These are phyloP conservation scores for Acanthacorydalis orientalis DNA, from an alignment of 2,888 invertebrate genomes.

Conservation along the genomic window DNA sequence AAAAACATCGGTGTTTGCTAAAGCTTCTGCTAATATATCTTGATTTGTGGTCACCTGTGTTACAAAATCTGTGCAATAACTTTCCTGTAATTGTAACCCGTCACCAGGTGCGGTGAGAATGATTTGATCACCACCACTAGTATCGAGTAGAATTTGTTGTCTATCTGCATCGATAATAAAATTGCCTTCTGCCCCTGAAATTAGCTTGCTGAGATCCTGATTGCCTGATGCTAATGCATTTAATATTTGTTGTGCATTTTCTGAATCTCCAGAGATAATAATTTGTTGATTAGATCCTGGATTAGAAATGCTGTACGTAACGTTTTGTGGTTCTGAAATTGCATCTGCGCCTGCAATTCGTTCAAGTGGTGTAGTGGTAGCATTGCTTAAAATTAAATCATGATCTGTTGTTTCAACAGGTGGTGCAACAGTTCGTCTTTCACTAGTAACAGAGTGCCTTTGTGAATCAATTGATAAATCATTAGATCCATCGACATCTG, in stretches of 20 bases:
- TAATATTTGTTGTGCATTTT: constrained; percentile 24
- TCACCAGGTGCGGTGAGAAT: constrained; percentile 2
- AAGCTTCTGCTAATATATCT: constrained; percentile 57
- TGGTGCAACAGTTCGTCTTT: constrained; percentile 6
- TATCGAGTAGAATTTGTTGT: constrained; percentile 28
- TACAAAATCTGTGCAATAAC: constrained; percentile 2
- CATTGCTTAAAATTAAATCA: constrained; percentile 4
- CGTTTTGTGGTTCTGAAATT: constrained; percentile 12
- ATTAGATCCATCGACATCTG: neutral
- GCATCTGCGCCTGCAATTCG: constrained; percentile 1
- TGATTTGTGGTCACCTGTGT: constrained; percentile 29
- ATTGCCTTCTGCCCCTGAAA: constrained; percentile 24
- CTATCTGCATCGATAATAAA: constrained; percentile 27
- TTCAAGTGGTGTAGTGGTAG: neutral
- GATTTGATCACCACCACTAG: constrained; percentile 13
- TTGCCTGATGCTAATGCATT: constrained; percentile 25
- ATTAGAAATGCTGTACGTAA: constrained; percentile 15
- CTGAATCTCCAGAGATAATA: constrained; percentile 26
- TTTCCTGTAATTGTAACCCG: constrained; percentile 1
- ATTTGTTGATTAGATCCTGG: constrained; percentile 21
- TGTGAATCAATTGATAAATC: constrained; percentile 5
- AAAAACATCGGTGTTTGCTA: constrained; percentile 59
- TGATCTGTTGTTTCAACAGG: constrained; percentile 4
- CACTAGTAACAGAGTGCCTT: constrained; percentile 4
- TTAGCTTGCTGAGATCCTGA: constrained; percentile 23